Evolutionary conservation across 2,797 vertebrate species (phyloP), one percentile per base, ranked within the genome.

Genomic region (Chanos chanos): DNA sequence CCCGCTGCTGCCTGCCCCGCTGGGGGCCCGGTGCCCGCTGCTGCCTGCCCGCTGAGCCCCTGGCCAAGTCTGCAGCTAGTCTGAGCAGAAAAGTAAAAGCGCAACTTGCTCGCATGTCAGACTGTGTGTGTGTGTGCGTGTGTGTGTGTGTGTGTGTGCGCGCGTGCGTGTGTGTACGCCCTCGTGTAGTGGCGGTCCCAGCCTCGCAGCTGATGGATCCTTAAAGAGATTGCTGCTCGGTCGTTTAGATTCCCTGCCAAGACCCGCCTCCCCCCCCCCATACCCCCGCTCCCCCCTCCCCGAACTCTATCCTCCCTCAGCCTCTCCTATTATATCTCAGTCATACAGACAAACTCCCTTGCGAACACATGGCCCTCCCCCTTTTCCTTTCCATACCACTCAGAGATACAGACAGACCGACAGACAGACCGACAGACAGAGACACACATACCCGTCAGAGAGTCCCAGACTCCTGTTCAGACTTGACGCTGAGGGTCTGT

Each of bases 391-490:
- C 68, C 52, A 60, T 44, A 58, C 25, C 66, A 21, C 59, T 68
- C 53, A 70, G 19, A 47, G 43, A 65, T 41, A 48, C 7, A 5
- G 25, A 53, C 25, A 43, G 25, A 58, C 16, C 22, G 43, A 61
- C 12, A 30, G 5, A 47, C 2, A 28, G 5, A 65, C 30, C 59
- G 21, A 50, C n/a, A n/a, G 49, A 41, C 13, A 19, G 4, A 76
- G 61, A 76, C 63, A 73, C 66, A 28, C 80, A 70, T 77, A 77
- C 77, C 71, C 4, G 13, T 71, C 64, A 71, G 77, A 63, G 49
- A 83, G 80, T 73, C 82, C 63, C 77, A 75, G 82, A 84, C 78
- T 86, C 82, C 64, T 80, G 83, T 81, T 87, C 86, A 77, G 86
- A 87, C 80, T 70, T 83, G 88, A 87, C 88, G 85, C 81, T 63